Evolutionary conservation across 2,888 invertebrate genomes (phyloP), one percentile per base, ranked within the genome.

Genomic region (Machimus atricapillus): DNA sequence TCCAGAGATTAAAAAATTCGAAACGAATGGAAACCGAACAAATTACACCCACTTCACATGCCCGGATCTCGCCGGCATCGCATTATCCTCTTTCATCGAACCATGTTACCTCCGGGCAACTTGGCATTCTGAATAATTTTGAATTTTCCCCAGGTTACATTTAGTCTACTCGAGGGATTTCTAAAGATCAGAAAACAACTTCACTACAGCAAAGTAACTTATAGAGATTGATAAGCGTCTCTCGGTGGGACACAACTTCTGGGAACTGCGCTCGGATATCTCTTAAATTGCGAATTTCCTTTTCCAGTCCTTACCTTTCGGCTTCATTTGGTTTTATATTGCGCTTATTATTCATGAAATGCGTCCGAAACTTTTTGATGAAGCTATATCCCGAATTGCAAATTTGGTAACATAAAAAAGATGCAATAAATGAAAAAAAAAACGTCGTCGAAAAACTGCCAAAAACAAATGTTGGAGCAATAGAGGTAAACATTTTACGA

Each of bases 51-150:
- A 66, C 14, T 66, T 66, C 66, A 66, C 66, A 66, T 66, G 9
- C 19, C 66, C 23, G 66, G 66, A 66, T 66, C 66, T 66, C 27
- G 23, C 19, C 66, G 66, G 23, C 23, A 66, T 66, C 66, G 27
- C 66, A 66, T 66, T 66, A 66, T 66, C 66, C 27, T 66, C 66
- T 23, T 66, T 66, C 66, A 66, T 66, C 66, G 66, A 66, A 66
- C 66, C 23, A 12, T 66, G 66, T 66, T n/a, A 27, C 66, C 66
- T 27, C 9, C 19, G 23, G 66, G 66, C 66, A 66, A 66, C 27
- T 66, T 66, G 66, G 3, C 58, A 82, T 82, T 82, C 58, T 82
- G 82, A 56, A 82, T 82, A 82, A 82, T 58, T 82, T 82, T 82
- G 66, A 66, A 82, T 82, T 82, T 82, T 58, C 58, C 58, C 52